Evolutionary conservation across 1,140 invertebrate genomes (phyloP), one percentile per base, ranked within the genome.

Genomic region (Drosophila mojavensis): DNA sequence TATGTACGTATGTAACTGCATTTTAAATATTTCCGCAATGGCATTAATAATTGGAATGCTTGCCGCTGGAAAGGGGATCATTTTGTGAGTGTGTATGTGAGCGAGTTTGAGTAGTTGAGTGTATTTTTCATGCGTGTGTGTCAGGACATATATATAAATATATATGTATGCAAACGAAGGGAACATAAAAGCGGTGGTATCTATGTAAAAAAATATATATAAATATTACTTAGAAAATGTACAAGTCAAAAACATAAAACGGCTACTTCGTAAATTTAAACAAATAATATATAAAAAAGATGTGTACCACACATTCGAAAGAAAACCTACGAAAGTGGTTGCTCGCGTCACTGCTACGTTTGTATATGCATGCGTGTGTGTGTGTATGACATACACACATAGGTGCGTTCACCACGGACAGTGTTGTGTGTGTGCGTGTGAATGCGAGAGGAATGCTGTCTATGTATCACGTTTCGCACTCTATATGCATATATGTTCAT

Each of bases 271-370:
- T 41, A 50, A 58, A 39, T 28, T 58, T 6, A 3, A 56, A 24
- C 24, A 45, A 45, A 60, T 30, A 43, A 73, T 43, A 68, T 68
- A 74, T 66, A 76, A 85, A 56, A 82, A 60, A 71, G 68, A 75
- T 72, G 71, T 85, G 64, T 79, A 75, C 69, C 74, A 84, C 74
- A 84, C 66, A 81, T 55, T 81, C 55, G 59, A 82, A 82, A 82
- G 80, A 81, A 85, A 85, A 85, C 74, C 75, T 88, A 85, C 61
- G 83, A 85, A 85, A 88, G 83, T 88, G 83, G 83, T 88, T 88
- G 83, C 84, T 88, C 67, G 73, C 73, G 73, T 71, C 73, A 75
- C 75, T 82, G 72, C 60, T 82, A 69, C 65, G 28, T 71, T 51
- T 61, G 48, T 66, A 60, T 66, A 36, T 79, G 28, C 60, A 33